A percentile compares a stretch with the other conserved stretches of the same genome.
These are phyloP conservation scores for Hoplias malabaricus DNA, from an alignment of 2,113 vertebrate species.

Conservation along the genomic window DNA sequence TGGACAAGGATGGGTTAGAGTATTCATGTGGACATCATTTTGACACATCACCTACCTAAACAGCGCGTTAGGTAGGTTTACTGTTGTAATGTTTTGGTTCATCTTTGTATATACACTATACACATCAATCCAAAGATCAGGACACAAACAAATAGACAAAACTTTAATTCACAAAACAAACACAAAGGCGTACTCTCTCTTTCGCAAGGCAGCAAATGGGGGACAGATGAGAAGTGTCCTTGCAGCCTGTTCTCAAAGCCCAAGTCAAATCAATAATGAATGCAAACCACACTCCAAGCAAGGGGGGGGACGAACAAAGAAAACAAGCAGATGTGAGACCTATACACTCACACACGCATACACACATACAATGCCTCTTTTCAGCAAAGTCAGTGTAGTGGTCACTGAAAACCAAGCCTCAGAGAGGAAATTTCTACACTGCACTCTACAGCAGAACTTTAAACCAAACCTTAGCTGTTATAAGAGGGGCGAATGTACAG, in stretches of 20 bases:
- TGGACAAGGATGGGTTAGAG: too few species aligned
- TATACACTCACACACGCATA: conserved; percentile 3
- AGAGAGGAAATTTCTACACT: not conserved
- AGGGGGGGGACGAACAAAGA: conserved; percentile 12
- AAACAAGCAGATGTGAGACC: conserved; percentile 19
- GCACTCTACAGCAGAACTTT: not conserved
- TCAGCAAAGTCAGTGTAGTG: not conserved
- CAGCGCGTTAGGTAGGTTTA: too few species aligned
- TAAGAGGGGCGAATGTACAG: not conserved
- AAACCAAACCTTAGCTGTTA: conserved; percentile 31
- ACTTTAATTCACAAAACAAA: not conserved
- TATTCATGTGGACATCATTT: too few species aligned
- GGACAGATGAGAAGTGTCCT: conserved; percentile 23
- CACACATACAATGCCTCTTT: conserved; percentile 24
- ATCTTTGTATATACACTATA: too few species aligned
- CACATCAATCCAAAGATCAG: not conserved
- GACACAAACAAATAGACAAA: not conserved
- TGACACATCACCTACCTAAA: too few species aligned
- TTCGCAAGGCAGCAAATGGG: conserved; percentile 1
- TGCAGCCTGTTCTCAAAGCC: conserved; percentile 17
- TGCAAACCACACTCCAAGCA: conserved; percentile 45
- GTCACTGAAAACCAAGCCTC: conserved; percentile 5
- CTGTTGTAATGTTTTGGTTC: too few species aligned
- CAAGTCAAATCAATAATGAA: conserved; percentile 37
- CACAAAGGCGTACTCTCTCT: not conserved